Conservation (phyloP, 2,113 vertebrate genomes). For the Hipposideros armiger region DNA sequence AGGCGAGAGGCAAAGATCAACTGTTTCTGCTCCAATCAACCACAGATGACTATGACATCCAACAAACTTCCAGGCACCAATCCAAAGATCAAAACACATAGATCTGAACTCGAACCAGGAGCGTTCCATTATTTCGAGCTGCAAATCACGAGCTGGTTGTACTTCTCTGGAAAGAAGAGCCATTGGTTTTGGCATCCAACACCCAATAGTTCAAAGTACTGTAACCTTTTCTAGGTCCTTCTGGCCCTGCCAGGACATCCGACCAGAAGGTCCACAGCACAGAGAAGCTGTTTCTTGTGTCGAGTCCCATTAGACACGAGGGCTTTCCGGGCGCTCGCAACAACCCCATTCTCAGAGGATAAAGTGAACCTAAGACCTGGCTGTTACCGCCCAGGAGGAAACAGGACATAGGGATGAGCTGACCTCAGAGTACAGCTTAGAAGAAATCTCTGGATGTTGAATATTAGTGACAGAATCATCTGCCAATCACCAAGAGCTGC, state of each 20-base stretch:
- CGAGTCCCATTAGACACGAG: background rate
- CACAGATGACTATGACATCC: background rate
- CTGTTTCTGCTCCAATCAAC: background rate
- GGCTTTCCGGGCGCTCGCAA: background rate
- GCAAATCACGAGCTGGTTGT: background rate
- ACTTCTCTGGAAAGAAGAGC: constrained; percentile 25
- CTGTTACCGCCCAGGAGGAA: background rate
- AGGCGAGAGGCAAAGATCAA: background rate
- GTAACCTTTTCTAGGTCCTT: background rate
- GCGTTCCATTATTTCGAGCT: background rate
- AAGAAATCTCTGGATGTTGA: background rate
- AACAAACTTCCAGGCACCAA: background rate
- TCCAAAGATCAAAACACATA: background rate
- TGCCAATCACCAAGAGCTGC: background rate
- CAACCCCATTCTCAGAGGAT: background rate
- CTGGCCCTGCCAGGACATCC: background rate
- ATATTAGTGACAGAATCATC: background rate
- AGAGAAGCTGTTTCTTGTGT: background rate
- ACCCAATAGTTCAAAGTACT: background rate
- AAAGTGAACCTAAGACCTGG: background rate
- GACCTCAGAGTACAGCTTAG: background rate
- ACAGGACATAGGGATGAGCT: background rate
- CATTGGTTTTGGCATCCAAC: background rate
- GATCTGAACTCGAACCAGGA: background rate
- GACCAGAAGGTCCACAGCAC: background rate